These are phyloP conservation scores for Xenus cinereus DNA, from an alignment of 2,113 vertebrate genomes.

Conservation along the genomic window DNA sequence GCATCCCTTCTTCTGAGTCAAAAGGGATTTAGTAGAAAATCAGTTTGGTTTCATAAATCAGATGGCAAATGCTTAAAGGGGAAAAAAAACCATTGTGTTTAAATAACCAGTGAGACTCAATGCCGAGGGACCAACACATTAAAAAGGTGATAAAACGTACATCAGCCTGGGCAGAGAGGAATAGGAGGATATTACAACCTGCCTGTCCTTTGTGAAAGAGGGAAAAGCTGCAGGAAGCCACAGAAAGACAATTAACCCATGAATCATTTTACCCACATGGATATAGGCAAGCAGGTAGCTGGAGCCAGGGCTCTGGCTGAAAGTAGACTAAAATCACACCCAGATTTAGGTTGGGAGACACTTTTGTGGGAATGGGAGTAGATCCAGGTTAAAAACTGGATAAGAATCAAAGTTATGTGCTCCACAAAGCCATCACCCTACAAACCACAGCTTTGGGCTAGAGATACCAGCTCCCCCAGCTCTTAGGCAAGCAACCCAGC, in stretches of 20 bases:
- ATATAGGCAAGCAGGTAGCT: neutral
- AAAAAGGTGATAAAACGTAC: accelerated
- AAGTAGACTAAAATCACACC: neutral
- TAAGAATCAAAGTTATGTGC: accelerated
- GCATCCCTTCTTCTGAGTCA: neutral
- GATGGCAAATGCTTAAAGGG: neutral
- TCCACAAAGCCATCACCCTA: neutral
- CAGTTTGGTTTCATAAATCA: neutral
- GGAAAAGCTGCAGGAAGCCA: neutral
- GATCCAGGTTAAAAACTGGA: neutral
- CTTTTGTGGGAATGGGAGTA: neutral
- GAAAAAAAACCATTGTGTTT: neutral
- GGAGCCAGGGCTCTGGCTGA: neutral
- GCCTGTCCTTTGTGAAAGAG: accelerated
- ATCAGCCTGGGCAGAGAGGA: neutral
- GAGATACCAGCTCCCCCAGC: no score
- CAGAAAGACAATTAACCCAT: neutral
- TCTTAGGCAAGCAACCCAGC: accelerated
- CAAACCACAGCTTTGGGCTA: neutral
- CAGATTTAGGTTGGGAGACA: neutral
- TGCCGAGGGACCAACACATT: neutral
- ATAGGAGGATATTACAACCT: neutral
- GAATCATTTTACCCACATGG: neutral
- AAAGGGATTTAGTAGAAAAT: neutral
- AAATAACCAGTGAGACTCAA: neutral